These are phyloP conservation scores for Labeo catla DNA, from an alignment of 2,113 vertebrate species.

Conservation along the genomic window DNA sequence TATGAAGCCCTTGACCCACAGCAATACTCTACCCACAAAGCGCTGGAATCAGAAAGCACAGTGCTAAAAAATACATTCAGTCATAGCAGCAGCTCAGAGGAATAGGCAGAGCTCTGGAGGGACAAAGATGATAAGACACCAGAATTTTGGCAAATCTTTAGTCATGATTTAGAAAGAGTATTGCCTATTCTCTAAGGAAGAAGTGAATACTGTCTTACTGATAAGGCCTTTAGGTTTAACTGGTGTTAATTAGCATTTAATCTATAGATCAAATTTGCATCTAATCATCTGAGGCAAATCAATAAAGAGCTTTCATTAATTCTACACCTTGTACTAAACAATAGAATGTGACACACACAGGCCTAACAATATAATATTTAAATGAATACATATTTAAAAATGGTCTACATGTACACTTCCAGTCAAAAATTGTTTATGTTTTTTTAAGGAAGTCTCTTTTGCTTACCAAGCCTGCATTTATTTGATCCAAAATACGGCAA, in stretches of 20 bases:
- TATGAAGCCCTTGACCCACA: not conserved
- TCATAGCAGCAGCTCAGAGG: not conserved
- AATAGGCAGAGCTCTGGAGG: not conserved
- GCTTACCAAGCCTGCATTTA: no score
- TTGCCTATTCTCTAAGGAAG: not conserved
- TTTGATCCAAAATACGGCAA: no score
- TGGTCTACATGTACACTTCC: not conserved
- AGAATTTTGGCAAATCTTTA: not conserved
- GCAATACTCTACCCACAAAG: not conserved
- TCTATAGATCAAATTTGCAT: not conserved
- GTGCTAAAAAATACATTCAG: slow-evolving; percentile 5
- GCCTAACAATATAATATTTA: no score
- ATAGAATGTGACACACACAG: not conserved
- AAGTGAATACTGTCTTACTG: not conserved
- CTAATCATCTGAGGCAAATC: not conserved
- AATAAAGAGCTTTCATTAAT: not conserved
- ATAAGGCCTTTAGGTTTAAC: not conserved
- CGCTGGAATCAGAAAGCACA: not conserved
- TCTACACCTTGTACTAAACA: not conserved
- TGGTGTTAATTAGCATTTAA: not conserved
- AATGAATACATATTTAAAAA: not conserved
- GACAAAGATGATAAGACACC: not conserved
- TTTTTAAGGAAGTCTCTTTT: no score
- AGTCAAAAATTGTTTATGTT: no score
- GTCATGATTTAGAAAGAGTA: not conserved